Evolutionary conservation across 1,140 invertebrate genomes (phyloP), one percentile per base, ranked within the genome.

Genomic region (Drosophila kanapiae): DNA sequence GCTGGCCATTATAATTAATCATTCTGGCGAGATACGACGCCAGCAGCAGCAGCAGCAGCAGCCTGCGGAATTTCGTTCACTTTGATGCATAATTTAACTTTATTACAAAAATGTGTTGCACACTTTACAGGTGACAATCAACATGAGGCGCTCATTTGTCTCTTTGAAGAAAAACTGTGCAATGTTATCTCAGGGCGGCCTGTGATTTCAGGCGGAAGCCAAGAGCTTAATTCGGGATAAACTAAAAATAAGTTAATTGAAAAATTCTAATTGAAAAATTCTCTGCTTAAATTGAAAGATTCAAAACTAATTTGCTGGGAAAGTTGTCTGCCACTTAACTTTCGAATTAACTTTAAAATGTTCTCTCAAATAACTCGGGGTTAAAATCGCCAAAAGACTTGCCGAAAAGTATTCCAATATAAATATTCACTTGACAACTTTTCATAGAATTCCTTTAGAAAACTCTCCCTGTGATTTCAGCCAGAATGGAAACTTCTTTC

Each of bases 71-170:
- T 80, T 79, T 80, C 16, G 9, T 42, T 72, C 75, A 70, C 74
- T 87, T 83, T 83, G 76, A 67, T 75, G 84, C 83, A 77, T 80
- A 86, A 86, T 86, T 86, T 83, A 86, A 80, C 71, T 70, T 86
- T 77, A 88, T 80, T 78, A 57, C 65, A 64, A 75, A 74, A 87
- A 72, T 87, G 62, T 75, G 70, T 56, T 75, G 75, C 83, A 68
- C 80, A 86, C 75, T 64, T 75, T 59, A 68, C 47, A 42, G 69
- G 61, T 59, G 48, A 40, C 61, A 68, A 68, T 33, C 27, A 54
- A 48, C 59, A 60, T 31, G 62, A 59, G 31, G 62, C 13, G 37
- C 43, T 42, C 70, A 74, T 74, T 72, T 60, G 31, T 74, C 70
- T 51, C 9, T 38, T n/a, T 37, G 49, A 49, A 13, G 29, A 31